Base-by-base conservation (phyloP, 2,113 vertebrate genomes). In the Rhinopomastus cyanomelas region DNA sequence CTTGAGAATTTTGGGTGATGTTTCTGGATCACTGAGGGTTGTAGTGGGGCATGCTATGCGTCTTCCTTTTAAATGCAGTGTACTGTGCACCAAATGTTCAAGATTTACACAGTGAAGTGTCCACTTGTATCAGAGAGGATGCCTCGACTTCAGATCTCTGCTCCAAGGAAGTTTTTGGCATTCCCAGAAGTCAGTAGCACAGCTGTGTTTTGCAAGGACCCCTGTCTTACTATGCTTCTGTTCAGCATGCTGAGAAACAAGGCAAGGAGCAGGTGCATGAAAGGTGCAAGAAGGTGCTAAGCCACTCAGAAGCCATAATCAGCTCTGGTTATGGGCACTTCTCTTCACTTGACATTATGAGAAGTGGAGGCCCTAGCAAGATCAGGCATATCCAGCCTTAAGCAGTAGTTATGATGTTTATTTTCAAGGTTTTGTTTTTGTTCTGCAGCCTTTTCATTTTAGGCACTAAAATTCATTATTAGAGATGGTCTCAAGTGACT, bases 301-400 rank as follows among this genome's bases (percentile, higher is more conserved):
- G 20, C 36, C 25, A 7, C 39, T 46, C 55, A 25, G n/a, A 56
- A 57, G 27, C 12, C 39, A 36, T 34, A 8, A n/a, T 67, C 53
- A 23, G 27, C 23, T 44, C 37, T 44, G 16, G 11, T 11, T 12
- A 48, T 8, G 32, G 57, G n/a, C 26, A 26, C 11, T 34, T 37
- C 23, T 34, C 52, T 71, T 42, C 4, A 1, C 5, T 6, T 62
- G 26, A 30, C n/a, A 12, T 5, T 13, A 36, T 1, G 5, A 27
- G 53, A 76, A 72, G 21, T 18, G 6, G 29, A 49, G 52, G 46
- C 3, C 3, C 5, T 0, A 1, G 9, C 17, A 49, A 69, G 49
- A 27, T 72, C 29, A 34, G 8, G 16, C 23, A 88, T 48, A 55
- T 25, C 13, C 44, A 59, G 19, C 7, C 27, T 71, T 64, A 59